Base-by-base conservation (phyloP, 1,140 invertebrate genomes). In the Formica selysi region DNA sequence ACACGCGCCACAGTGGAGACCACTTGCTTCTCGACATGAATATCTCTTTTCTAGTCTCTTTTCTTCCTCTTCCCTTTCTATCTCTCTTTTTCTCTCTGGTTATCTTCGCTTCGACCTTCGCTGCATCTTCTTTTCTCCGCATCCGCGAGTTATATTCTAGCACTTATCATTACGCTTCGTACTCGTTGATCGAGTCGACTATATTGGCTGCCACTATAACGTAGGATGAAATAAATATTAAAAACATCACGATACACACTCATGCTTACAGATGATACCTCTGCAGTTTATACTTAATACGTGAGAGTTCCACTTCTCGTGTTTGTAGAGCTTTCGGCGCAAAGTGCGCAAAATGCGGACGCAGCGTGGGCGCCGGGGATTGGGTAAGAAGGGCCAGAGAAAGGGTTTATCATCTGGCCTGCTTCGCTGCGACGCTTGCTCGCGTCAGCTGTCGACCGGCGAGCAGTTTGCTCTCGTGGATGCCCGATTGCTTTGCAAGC, bases 401-500 rank as follows among this genome's bases (percentile, higher is more conserved):
- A 90, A 97, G 98, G 93, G 98, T 99, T 29, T 99, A 99, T 95
- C 99, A 99, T 95, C 95, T 99, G 92, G 99, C 99, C 6, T 99
- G 99, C 95, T 99, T 99, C 95, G 98, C 99, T 99, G 99, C 94
- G 98, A 99, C 94, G 98, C 98, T 61, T 99, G 99, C 95, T 99
- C 99, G 91, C 96, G 99, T 48, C 99, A 99, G 95, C 96, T 99
- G 61, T 98, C 98, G 59, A 99, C 99, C 0, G 99, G 99, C 0
- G 99, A 99, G 94, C 98, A 99, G 95, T 99, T 99, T 95, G 98
- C 98, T 5, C 96, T 99, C 38, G 97, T 99, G 93, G 98, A 99
- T 89, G 98, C 98, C 92, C 95, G 98, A 90, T 97, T 99, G 68
- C 96, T 99, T 44, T 99, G 99, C 95, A 99, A 99, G 97, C 98